Evolutionary conservation across 2,113 vertebrate species (phyloP).

Genomic region (Microcebus lehilahytsara): DNA sequence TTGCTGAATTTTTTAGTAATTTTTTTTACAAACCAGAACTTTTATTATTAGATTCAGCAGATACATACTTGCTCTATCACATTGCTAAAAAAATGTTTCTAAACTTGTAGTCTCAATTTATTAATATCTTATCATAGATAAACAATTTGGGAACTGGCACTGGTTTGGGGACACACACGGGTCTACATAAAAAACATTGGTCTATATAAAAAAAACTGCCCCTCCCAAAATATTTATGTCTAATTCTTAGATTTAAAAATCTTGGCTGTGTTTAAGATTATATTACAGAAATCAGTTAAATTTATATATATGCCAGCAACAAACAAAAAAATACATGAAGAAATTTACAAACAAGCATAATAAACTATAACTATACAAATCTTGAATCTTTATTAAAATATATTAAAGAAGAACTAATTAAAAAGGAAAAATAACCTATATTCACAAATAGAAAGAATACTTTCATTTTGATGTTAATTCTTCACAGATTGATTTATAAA

Average conservation of each 20-base stretch:
- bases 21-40: not conserved
- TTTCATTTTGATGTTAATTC: not conserved
- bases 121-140: not conserved
- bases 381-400: not conserved
- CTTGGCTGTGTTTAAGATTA: not conserved
- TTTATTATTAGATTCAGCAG: not conserved
- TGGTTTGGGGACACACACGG: not conserved
- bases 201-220: not conserved
- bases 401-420: too few species aligned
- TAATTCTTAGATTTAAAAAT: not conserved
- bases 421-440: not conserved
- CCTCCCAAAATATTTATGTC: not conserved
- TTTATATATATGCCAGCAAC: not conserved
- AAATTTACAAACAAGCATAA: not conserved
- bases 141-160: not conserved
- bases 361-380: not conserved
- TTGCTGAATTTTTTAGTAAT: slow-evolving; percentile 76
- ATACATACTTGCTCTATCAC: not conserved
- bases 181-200: not conserved
- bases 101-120: not conserved
- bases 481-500: not conserved
- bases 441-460: not conserved
- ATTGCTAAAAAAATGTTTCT: not conserved
- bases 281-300: not conserved
- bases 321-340: not conserved